Conservation (phyloP, 92 coral and sea anemone genomes). For the Parazoanthus swiftii region DNA sequence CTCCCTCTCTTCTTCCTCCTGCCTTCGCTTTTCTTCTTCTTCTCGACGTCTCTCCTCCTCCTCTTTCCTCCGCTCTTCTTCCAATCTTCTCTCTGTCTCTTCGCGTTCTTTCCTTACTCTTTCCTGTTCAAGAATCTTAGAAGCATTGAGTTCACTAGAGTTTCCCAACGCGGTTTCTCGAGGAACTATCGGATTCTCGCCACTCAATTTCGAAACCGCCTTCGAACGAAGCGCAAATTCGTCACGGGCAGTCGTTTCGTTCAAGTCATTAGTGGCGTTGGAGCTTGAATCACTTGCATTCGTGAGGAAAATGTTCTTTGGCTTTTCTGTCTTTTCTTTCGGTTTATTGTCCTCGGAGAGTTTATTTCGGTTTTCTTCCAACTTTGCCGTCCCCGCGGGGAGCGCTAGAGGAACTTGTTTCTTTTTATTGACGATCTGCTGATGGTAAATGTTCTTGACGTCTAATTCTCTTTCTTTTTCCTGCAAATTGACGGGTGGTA, state of each 20-base stretch:
- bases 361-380: conserved; percentile 3
- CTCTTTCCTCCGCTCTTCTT: conserved; percentile 49
- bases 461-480: conserved; percentile 85
- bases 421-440: conserved; percentile 69
- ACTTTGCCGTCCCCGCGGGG: conserved; percentile 53
- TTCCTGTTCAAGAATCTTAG: conserved; percentile 24
- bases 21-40: conserved; percentile 52
- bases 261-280: conserved; percentile 45
- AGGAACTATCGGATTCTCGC: not conserved
- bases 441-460: conserved; percentile 84
- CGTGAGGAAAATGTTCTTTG: conserved; percentile 67
- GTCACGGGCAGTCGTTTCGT: not conserved
- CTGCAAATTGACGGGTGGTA: conserved; percentile 45
- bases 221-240: conserved; percentile 25
- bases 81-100: conserved; percentile 43
- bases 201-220: conserved; percentile 17
- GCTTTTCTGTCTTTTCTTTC: conserved; percentile 45
- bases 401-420: conserved; percentile 73
- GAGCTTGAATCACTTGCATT: conserved; percentile 76
- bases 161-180: not conserved
- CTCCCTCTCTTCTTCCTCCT: conserved; percentile 50
- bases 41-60: conserved; percentile 43
- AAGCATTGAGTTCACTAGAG: not conserved
- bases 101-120: conserved; percentile 46
- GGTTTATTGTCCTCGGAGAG: conserved; percentile 31